Evolutionary conservation across 2,888 invertebrate genomes (phyloP), one percentile per base, ranked within the genome.

Genomic region (Conchocele bisecta): DNA sequence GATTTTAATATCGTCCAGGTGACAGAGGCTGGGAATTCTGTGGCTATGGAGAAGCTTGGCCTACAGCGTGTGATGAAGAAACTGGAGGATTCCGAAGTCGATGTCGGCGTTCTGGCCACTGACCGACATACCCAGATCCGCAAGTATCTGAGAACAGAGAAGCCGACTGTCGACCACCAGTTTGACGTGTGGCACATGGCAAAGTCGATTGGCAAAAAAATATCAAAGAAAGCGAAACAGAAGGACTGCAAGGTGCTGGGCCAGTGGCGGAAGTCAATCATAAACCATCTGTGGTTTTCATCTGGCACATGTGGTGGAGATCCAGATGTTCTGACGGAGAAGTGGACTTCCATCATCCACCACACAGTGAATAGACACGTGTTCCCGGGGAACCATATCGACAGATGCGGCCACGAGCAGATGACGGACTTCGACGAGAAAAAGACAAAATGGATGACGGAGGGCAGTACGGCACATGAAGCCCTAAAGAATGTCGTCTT

Each of bases 111-210:
- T 7, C 24, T 64, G 22, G 37, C 33, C 5, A 54, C 64, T 11
- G 61, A 61, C 22, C 33, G 61, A 9, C 61, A 61, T 51, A 22
- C 20, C 6, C 20, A 35, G 26, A 44, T 51, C 13, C 26, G 24
- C 20, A 64, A 61, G 41, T 29, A 22, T 39, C 20, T 61, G 42
- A 51, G 51, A 41, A 44, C 41, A 20, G 26, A 53, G 2, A 48
- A 22, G 6, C 60, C 35, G 28, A 20, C 35, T 24, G 50, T 60
- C 9, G 39, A 24, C 17, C 60, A 60, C 20, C 46, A 46, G 46
- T 60, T 60, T 48, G 57, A 57, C n/a, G 44, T 26, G 5, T 57
- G 57, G 44, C 42, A 57, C 31, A 15, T 57, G 5, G 57, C 42
- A n/a, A 57, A 57, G 31, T n/a, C 29, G 17, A 26, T 37, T 46